Base-by-base conservation (phyloP, 2,797 vertebrate species). In the Sebastes matsubarae region DNA sequence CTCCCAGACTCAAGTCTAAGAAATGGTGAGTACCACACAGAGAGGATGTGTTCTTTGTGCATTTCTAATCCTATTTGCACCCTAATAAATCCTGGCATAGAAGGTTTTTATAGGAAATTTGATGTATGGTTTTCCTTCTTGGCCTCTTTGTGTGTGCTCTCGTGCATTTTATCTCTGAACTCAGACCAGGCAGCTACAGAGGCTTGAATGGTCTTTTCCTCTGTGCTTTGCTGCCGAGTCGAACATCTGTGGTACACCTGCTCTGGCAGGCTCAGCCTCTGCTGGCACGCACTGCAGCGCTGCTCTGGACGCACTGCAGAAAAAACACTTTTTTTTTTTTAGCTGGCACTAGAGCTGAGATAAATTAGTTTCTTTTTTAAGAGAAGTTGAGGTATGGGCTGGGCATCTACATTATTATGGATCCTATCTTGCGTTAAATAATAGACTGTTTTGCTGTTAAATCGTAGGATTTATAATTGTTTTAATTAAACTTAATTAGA, bases 1-100 rank as follows among this genome's bases (percentile, higher is more conserved):
- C 97, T 6, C 97, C 97, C 3, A 93, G 96, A 42, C 96, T 98
- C 78, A 98, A 98, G 87, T 98, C 97, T 46, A 98, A 98, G 93
- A 98, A 98, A 93, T 98, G 97, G 97, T 98, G 87, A 89, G 95
- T 77, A 22, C 11, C 8, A 9, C 36, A 0, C 10, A 18, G 0
- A 42, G 4, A 66, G 2, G 20, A 36, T 2, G 7, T 42, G 38
- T 42, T 42, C 38, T 42, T 42, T 16, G 11, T 61, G 16, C 24
- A 1, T 82, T 30, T 79, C 9, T 4, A 8, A 25, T 68, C 54
- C n/a, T 54, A 18, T 29, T 34, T 70, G 30, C 9, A 5, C 6
- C 25, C n/a, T 2, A 29, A 67, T 24, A 69, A 59, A 85, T 64
- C 77, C 6, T 13, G 6, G 60, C 20, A 50, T n/a, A 38, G 8